Percentiles rank a stretch among this genome's conserved stretches.
phyloP scores from a whole-genome alignment of 2,888 invertebrate species.

The Parnassius glacialis region DNA sequence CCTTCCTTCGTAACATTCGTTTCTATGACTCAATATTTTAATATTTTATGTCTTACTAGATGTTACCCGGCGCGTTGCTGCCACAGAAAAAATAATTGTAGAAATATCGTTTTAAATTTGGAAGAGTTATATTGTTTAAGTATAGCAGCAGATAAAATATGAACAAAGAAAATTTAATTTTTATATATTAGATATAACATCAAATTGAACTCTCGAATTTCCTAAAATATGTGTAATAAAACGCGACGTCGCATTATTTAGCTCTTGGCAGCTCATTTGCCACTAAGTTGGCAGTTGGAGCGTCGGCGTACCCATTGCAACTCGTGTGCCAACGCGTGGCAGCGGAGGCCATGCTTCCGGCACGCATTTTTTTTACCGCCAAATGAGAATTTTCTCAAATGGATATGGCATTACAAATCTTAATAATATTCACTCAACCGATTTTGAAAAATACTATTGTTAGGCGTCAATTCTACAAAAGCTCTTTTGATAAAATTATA shows the following conservation, averaged over 20 bases:
- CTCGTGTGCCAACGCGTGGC: constrained; percentile 72
- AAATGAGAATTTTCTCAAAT: constrained; percentile 26
- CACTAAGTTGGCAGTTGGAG: constrained; percentile 27
- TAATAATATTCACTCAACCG: too few species aligned
- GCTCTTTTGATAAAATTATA: background rate
- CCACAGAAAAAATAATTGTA: too few species aligned
- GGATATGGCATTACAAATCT: background rate
- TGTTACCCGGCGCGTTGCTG: too few species aligned
- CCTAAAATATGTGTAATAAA: constrained; percentile 31
- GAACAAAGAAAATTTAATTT: too few species aligned
- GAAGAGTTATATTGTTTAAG: too few species aligned
- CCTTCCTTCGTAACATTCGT: too few species aligned
- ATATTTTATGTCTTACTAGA: too few species aligned
- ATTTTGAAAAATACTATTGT: too few species aligned
- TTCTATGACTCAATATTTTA: too few species aligned
- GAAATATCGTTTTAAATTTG: too few species aligned
- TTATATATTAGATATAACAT: background rate
- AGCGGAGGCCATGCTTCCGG: constrained; percentile 64
- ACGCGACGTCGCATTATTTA: constrained; percentile 31
- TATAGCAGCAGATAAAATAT: too few species aligned
- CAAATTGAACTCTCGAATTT: constrained; percentile 8
- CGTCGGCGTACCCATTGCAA: constrained; percentile 31
- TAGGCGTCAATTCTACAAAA: too few species aligned
- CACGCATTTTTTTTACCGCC: constrained; percentile 44
- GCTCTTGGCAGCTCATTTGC: constrained; percentile 26